phyloP scores from a whole-genome alignment of 1,140 invertebrate genomes.

The Drosophila gunungcola region DNA sequence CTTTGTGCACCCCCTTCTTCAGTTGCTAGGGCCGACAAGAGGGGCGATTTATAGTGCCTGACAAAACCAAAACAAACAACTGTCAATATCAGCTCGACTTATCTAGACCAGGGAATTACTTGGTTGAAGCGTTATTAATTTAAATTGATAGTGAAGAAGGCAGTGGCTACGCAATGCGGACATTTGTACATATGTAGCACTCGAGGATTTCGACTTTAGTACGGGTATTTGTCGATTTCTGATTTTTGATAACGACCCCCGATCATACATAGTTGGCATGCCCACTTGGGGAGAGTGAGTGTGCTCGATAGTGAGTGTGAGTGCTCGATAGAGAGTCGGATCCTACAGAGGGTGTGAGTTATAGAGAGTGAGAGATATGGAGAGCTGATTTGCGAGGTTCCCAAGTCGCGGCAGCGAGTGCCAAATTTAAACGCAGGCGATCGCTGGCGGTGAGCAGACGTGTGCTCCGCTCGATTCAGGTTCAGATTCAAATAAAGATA shows the following conservation, averaged over 20 bases:
- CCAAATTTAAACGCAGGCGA: constrained; percentile 69
- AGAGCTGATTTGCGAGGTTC: constrained; percentile 11
- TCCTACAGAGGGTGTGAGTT: constrained; percentile 11
- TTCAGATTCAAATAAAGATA: constrained; percentile 45
- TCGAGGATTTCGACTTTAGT: constrained; percentile 68
- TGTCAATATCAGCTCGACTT: constrained; percentile 65
- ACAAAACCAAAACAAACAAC: constrained; percentile 58
- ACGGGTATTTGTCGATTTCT: constrained; percentile 50
- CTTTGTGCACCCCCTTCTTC: neutral
- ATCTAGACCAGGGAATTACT: constrained; percentile 66
- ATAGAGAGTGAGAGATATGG: constrained; percentile 8
- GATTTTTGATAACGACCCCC: constrained; percentile 70
- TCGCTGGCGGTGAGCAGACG: constrained; percentile 75
- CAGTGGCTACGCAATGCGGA: constrained; percentile 39
- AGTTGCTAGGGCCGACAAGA: constrained; percentile 48
- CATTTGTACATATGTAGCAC: constrained; percentile 41
- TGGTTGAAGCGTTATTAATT: constrained; percentile 72
- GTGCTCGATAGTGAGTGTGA: neutral
- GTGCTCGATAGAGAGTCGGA: neutral
- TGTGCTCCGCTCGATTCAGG: constrained; percentile 47
- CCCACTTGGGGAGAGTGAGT: constrained; percentile 8
- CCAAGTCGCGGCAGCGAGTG: constrained; percentile 35
- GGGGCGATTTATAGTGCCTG: constrained; percentile 61
- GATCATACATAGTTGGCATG: constrained; percentile 59
- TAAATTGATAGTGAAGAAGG: constrained; percentile 64